Percentiles rank a stretch among this genome's conserved stretches.
Evolutionary conservation across 2,888 invertebrate species (phyloP).

Genomic region (Netelia melanura): DNA sequence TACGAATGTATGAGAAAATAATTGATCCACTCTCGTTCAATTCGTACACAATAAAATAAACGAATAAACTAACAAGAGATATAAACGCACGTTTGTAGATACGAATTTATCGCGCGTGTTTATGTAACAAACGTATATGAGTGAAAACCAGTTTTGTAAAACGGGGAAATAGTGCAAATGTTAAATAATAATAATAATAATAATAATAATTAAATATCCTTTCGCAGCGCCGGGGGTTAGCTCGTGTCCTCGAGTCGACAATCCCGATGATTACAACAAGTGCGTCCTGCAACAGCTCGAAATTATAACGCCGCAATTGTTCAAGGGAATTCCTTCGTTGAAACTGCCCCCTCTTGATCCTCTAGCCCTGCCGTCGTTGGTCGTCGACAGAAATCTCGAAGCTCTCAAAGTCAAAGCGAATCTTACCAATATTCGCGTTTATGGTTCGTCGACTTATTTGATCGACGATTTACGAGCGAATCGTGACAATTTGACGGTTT

Average conservation of each 20-base stretch:
- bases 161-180: conserved; percentile 16
- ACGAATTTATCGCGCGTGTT: too few relatives aligned
- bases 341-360: conserved; percentile 91
- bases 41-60: too few relatives aligned
- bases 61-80: too few relatives aligned
- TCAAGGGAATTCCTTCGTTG: conserved; percentile 89
- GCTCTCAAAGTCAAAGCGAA: conserved; percentile 90
- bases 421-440: conserved; percentile 88
- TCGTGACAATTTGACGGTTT: conserved; percentile 84
- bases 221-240: conserved; percentile 80
- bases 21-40: conserved; percentile 12
- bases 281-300: conserved; percentile 89
- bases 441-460: conserved; percentile 88
- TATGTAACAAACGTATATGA: not conserved
- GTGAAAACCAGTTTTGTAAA: conserved; percentile 16
- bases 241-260: conserved; percentile 75
- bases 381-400: conserved; percentile 90
- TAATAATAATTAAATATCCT: conserved; percentile 26
- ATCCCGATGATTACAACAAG: conserved; percentile 77
- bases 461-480: conserved; percentile 86
- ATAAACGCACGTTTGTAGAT: too few relatives aligned
- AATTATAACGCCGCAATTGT: conserved; percentile 86
- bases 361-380: conserved; percentile 89
- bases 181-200: conserved; percentile 22
- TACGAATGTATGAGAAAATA: not conserved